phyloP scores from a whole-genome alignment of 2,113 vertebrate genomes.

The Mastomys coucha region DNA sequence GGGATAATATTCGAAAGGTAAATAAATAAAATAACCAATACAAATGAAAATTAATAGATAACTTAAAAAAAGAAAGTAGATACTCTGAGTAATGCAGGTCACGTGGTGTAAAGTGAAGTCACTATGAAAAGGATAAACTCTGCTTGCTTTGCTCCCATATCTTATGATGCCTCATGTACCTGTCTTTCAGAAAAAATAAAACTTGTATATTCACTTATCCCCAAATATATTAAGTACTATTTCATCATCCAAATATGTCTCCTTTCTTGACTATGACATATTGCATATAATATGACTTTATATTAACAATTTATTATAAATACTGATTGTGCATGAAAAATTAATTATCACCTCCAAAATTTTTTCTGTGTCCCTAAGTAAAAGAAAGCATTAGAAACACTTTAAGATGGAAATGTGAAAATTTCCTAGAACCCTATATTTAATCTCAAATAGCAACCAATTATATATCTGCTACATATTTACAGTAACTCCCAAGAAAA shows the following conservation, averaged over 20 bases:
- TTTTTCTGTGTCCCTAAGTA: background rate
- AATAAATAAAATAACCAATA: too few species aligned
- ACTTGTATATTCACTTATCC: background rate
- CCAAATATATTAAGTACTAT: constrained; percentile 59
- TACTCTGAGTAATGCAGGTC: background rate
- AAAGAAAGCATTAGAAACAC: background rate
- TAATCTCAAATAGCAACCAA: constrained; percentile 19
- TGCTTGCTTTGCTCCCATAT: background rate
- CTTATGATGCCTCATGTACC: background rate
- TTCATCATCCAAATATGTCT: constrained; percentile 63
- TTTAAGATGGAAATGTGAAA: background rate
- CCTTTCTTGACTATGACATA: constrained; percentile 65
- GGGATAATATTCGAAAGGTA: too few species aligned
- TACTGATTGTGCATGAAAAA: background rate
- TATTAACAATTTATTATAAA: constrained; percentile 41
- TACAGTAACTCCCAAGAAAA: background rate
- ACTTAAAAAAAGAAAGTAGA: background rate
- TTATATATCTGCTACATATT: background rate
- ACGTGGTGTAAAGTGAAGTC: background rate
- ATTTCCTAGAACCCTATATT: background rate
- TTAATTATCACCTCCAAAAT: background rate
- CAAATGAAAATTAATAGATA: too few species aligned
- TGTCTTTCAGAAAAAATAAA: background rate
- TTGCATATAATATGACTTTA: constrained; percentile 39
- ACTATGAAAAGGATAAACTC: background rate